Percentiles rank a stretch among this genome's conserved stretches.
Evolutionary conservation across 2,113 vertebrate genomes (phyloP).

Genomic region (Oryzias curvinotus): DNA sequence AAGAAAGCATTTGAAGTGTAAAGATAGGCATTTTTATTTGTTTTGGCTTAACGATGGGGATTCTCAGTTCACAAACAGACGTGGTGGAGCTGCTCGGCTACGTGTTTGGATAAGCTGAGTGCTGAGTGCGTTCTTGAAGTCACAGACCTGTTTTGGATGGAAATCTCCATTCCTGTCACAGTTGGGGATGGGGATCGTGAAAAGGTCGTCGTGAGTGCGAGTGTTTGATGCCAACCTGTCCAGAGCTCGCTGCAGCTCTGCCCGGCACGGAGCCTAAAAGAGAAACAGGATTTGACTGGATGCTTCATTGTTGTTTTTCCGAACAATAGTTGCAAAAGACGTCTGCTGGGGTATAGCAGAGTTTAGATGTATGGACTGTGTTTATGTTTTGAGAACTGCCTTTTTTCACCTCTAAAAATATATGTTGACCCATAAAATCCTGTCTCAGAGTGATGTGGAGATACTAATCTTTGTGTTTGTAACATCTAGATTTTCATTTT

Average conservation of each 20-base stretch:
- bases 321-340: too few species aligned
- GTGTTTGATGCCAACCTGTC: slow-evolving; percentile 86
- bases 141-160: slow-evolving; percentile 89
- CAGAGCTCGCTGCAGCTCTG: slow-evolving; percentile 86
- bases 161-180: slow-evolving; percentile 93
- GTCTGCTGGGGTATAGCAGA: too few species aligned
- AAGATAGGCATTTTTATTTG: slow-evolving; percentile 43
- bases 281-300: neutral
- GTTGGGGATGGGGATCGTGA: slow-evolving; percentile 92
- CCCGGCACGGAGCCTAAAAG: slow-evolving; percentile 86
- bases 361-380: too few species aligned
- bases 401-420: too few species aligned
- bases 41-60: slow-evolving; percentile 20
- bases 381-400: too few species aligned
- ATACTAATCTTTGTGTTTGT: too few species aligned
- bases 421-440: too few species aligned
- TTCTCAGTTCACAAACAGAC: slow-evolving; percentile 19
- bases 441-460: too few species aligned
- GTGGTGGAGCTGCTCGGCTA: neutral
- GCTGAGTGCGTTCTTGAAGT: neutral
- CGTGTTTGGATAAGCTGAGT: slow-evolving; percentile 4
- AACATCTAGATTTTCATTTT: too few species aligned
- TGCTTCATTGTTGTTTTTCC: neutral
- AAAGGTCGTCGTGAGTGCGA: slow-evolving; percentile 89
- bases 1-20: slow-evolving; percentile 27